A percentile compares a stretch with the other conserved stretches of the same genome.
phyloP scores from a whole-genome alignment of 2,888 invertebrate species.

The Andrena haemorrhoa region DNA sequence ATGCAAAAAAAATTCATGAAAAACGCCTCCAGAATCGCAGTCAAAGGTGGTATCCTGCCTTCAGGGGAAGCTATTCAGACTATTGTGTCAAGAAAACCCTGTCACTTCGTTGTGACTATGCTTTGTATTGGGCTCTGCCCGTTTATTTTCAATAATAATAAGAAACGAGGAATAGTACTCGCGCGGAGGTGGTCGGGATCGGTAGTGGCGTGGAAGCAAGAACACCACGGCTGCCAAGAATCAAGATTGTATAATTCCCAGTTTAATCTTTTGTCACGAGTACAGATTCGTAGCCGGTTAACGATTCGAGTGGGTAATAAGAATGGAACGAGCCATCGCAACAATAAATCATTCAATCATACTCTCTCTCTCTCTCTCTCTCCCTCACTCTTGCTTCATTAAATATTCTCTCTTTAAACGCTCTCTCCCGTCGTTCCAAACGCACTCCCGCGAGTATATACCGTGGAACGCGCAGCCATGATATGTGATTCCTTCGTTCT shows the following conservation, averaged over 20 bases:
- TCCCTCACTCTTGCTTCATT: constrained; percentile 22
- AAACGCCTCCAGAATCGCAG: no score
- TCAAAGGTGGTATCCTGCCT: no score
- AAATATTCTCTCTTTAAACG: constrained; percentile 57
- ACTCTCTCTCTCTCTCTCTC: constrained; percentile 34
- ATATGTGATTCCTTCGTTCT: constrained; percentile 67
- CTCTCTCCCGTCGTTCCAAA: constrained; percentile 53
- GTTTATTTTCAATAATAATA: not conserved
- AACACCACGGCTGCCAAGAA: constrained; percentile 71
- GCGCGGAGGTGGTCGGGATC: not conserved
- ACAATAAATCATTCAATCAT: constrained; percentile 67
- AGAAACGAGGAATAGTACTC: not conserved
- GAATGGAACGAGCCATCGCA: constrained; percentile 65
- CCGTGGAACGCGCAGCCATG: constrained; percentile 61
- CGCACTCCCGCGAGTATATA: constrained; percentile 51
- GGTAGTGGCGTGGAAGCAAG: constrained; percentile 7
- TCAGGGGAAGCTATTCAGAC: no score
- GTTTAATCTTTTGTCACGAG: constrained; percentile 72
- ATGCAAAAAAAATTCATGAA: no score
- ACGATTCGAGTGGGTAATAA: constrained; percentile 69
- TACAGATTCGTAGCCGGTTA: constrained; percentile 74
- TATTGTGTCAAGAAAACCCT: no score
- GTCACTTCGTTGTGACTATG: no score
- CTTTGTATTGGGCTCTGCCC: no score
- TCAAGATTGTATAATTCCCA: constrained; percentile 81